Evolutionary conservation across 2,113 vertebrate genomes (phyloP).

Genomic region (Thryonomys swinderianus): DNA sequence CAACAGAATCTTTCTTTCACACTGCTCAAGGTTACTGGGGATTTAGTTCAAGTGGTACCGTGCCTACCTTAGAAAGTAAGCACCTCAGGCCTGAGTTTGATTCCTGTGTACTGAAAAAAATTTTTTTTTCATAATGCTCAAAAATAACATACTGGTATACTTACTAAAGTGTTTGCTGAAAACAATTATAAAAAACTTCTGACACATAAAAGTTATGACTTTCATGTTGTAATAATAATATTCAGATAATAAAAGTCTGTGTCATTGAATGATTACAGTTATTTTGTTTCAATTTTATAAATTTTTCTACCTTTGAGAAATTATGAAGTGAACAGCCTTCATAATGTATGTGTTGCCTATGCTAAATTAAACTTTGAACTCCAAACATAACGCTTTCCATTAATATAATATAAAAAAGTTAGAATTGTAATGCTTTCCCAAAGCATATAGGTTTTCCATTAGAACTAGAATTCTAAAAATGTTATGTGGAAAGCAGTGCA

Average conservation of each 20-base stretch:
- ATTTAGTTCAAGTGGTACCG: too few relatives aligned
- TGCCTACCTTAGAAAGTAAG: too few relatives aligned
- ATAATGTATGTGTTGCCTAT: background rate
- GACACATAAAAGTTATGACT: background rate
- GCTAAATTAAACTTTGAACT: background rate
- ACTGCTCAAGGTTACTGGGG: background rate
- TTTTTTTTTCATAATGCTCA: background rate
- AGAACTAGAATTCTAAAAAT: background rate
- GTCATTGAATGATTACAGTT: background rate
- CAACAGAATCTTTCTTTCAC: background rate
- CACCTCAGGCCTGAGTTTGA: too few relatives aligned
- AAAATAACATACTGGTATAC: background rate
- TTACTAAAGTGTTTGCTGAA: conserved; percentile 10
- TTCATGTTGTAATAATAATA: background rate
- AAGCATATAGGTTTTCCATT: background rate
- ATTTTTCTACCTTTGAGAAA: conserved; percentile 18
- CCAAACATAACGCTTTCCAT: background rate
- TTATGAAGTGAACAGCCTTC: background rate
- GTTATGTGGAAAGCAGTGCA: background rate
- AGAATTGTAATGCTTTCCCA: background rate
- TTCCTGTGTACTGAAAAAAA: too few relatives aligned
- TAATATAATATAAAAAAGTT: background rate
- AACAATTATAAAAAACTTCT: conserved; percentile 11
- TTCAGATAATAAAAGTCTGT: background rate
- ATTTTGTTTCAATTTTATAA: background rate